Conservation (phyloP, 1,140 invertebrate species). For the Nixonia krombeini region DNA sequence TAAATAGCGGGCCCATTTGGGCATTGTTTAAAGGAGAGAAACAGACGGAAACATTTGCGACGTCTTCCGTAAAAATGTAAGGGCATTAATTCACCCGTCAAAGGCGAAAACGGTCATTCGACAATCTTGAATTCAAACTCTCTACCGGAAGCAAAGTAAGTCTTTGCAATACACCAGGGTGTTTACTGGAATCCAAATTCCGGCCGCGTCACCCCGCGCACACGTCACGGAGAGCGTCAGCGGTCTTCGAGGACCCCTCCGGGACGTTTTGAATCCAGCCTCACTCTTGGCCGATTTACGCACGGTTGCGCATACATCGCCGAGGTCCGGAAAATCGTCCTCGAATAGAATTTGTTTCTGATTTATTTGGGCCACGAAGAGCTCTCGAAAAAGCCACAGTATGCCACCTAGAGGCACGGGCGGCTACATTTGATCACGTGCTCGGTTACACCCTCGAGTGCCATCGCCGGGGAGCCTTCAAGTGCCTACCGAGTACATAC, state of each 20-base stretch:
- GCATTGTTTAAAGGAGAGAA: conserved; percentile 49
- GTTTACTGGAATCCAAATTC: conserved; percentile 46
- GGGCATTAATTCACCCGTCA: no score
- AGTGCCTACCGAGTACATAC: conserved; percentile 9
- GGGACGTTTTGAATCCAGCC: conserved; percentile 45
- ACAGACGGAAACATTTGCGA: no score
- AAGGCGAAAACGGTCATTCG: no score
- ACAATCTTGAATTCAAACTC: no score
- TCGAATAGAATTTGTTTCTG: conserved; percentile 45
- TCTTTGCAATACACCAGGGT: conserved; percentile 52
- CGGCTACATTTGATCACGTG: conserved; percentile 43
- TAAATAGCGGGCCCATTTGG: conserved; percentile 55
- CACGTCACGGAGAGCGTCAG: conserved; percentile 22
- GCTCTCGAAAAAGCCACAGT: conserved; percentile 45
- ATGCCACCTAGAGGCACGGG: conserved; percentile 36
- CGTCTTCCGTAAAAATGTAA: conserved; percentile 21
- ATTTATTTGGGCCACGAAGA: conserved; percentile 53
- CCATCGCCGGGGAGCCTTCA: conserved; percentile 9
- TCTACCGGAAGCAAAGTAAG: no score
- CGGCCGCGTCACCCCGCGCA: conserved; percentile 29
- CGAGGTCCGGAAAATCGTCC: conserved; percentile 26
- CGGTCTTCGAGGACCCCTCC: conserved; percentile 31
- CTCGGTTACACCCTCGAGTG: conserved; percentile 51
- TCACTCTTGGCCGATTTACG: conserved; percentile 40
- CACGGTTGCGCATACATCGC: conserved; percentile 29